Evolutionary conservation across 2,113 vertebrate genomes (phyloP), one percentile per base, ranked within the genome.

Genomic region (Hassar affinis): DNA sequence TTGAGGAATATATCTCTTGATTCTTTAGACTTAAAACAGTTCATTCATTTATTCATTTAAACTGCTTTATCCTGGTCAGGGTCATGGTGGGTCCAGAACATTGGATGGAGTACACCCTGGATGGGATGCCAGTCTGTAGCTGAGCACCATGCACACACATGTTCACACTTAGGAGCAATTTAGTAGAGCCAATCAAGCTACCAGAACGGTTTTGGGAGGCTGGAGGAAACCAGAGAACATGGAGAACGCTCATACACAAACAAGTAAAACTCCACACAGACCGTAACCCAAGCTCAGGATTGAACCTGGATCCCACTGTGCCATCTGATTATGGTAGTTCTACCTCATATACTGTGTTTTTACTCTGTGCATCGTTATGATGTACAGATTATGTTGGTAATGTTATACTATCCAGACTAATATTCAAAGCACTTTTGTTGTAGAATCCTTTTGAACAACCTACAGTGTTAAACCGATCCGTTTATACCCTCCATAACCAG

Each of bases 61-160:
- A 20, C 47, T 75, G n/a, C 72, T 75, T 52, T 76, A 54, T 76
- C 18, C 74, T 54, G 30, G 17, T 51, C 47, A 51, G 45, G 71
- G 7, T 76, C 51, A 22, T 72, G 42, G 14, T 47, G 42, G 69
- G 22, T n/a, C 22, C 11, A 14, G 11, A 71, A 71, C 35, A 11
- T 47, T 71, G n/a, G 42, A 10, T 47, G 11, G n/a, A 71, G 42
- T 14, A n/a, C 42, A 47, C 38, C 11, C 0, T n/a, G 38, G 10
- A 71, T 45, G 10, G 38, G 4, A 71, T 5, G 7, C 25, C 69
- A 69, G 35, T 38, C 35, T 35, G 38, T 68, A 38, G 64, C 33
- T 10, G 25, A 22, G 25, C 25, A 72, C 11, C 11, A 15, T 7
- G 11, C 25, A 7, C 38, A 47, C 25, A 49, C 45, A 17, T 25